Conservation (phyloP, 2,797 vertebrate species). For the Tapirus indicus region DNA sequence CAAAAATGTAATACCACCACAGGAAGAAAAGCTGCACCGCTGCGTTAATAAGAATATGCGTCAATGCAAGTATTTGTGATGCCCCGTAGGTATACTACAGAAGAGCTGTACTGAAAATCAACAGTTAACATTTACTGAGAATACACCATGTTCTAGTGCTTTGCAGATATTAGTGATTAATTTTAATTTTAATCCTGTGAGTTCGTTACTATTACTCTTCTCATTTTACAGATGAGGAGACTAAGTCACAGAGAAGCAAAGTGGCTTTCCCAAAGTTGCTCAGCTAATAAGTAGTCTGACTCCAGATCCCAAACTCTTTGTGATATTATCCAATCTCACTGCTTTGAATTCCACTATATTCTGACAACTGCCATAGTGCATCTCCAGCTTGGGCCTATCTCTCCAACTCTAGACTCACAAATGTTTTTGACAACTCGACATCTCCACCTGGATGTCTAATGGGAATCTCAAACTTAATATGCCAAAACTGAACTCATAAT, state of each 20-base stretch:
- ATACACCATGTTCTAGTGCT: background rate
- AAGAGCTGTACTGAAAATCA: background rate
- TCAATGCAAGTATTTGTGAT: background rate
- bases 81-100: background rate
- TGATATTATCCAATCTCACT: background rate
- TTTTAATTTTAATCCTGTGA: background rate
- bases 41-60: background rate
- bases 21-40: background rate
- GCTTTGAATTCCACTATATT: background rate
- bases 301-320: background rate
- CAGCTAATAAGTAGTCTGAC: background rate
- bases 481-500: background rate
- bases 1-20: background rate
- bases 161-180: background rate
- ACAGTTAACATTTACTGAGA: background rate
- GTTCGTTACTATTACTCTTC: background rate
- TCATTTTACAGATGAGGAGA: background rate
- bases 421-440: background rate
- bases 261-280: background rate
- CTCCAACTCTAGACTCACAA: background rate
- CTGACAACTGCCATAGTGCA: background rate
- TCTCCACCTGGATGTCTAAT: background rate
- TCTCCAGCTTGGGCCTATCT: background rate
- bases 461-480: background rate
- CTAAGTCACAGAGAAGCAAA: background rate